These are phyloP conservation scores for Verasper variegatus DNA, from an alignment of 2,113 vertebrate genomes.

Conservation along the genomic window DNA sequence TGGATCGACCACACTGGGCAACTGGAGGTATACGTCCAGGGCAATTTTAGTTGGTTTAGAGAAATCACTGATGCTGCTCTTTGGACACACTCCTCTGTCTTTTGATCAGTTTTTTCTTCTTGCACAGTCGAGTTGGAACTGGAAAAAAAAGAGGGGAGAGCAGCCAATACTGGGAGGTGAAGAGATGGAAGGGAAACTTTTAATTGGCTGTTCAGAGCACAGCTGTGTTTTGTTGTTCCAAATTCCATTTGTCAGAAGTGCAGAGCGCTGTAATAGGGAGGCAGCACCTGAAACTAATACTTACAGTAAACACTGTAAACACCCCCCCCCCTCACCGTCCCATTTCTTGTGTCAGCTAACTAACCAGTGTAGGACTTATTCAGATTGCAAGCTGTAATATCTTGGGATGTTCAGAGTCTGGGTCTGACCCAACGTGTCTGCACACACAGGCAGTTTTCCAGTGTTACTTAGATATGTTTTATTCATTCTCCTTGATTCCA, in stretches of 20 bases:
- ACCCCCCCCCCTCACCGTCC: conserved; percentile 44
- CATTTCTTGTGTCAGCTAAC: not conserved
- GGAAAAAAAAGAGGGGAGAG: conserved; percentile 17
- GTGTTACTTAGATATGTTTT: conserved; percentile 36
- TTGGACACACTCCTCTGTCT: conserved; percentile 37
- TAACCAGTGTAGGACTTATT: conserved; percentile 24
- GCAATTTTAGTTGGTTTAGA: conserved; percentile 30
- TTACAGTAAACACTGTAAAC: conserved; percentile 52
- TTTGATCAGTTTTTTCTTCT: conserved; percentile 47
- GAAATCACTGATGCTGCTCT: conserved; percentile 42
- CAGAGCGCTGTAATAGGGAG: conserved; percentile 47
- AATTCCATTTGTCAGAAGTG: conserved; percentile 70
- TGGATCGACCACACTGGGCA: not conserved
- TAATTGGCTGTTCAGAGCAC: conserved; percentile 71
- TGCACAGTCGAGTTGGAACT: conserved; percentile 30
- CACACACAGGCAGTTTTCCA: no score
- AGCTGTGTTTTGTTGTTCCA: conserved; percentile 63
- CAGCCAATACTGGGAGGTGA: conserved; percentile 44
- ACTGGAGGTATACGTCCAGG: conserved; percentile 8
- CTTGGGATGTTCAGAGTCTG: conserved; percentile 17
- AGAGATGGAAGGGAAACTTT: conserved; percentile 70
- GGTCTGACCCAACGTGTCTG: conserved; percentile 3
- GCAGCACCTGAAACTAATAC: conserved; percentile 68
- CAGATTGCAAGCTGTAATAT: not conserved
- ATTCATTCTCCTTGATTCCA: conserved; percentile 58